Percentiles rank a stretch among this genome's conserved stretches.
phyloP scores from a whole-genome alignment of 2,113 vertebrate genomes.

The Bungarus multicinctus region DNA sequence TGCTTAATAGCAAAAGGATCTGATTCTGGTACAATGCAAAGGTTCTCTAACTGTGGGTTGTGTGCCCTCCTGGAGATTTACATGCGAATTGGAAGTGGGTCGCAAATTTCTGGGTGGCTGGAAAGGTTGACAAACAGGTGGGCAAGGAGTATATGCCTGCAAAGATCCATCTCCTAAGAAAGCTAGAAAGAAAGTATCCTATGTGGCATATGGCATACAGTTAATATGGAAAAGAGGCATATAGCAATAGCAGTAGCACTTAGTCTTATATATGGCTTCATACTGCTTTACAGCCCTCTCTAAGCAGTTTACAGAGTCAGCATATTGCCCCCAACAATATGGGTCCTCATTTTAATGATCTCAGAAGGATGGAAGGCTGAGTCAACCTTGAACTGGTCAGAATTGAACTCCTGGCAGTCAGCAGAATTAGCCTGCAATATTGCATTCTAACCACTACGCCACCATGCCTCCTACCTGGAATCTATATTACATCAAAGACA shows the following conservation, averaged over 20 bases:
- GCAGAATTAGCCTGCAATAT: too few species aligned
- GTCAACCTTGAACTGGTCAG: too few species aligned
- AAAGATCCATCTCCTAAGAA: not conserved
- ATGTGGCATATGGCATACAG: not conserved
- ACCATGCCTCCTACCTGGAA: not conserved
- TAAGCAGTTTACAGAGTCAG: too few species aligned
- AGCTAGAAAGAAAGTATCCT: not conserved
- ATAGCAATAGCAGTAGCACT: not conserved
- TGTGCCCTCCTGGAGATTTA: not conserved
- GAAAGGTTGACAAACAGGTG: not conserved
- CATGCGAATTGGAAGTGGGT: not conserved
- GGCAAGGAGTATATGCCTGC: not conserved
- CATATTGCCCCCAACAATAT: too few species aligned
- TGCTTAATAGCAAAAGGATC: not conserved
- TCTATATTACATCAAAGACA: not conserved
- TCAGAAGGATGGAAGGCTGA: too few species aligned
- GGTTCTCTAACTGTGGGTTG: not conserved
- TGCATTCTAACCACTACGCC: too few species aligned
- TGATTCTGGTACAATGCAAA: not conserved
- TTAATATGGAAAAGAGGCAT: not conserved
- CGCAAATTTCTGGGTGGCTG: not conserved
- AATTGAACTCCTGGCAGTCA: too few species aligned
- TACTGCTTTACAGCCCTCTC: too few species aligned
- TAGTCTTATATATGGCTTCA: too few species aligned
- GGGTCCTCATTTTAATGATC: too few species aligned